A percentile compares a stretch with the other conserved stretches of the same genome.
Conservation (phyloP, 2,113 vertebrate species). For the Charadrius vociferus region DNA sequence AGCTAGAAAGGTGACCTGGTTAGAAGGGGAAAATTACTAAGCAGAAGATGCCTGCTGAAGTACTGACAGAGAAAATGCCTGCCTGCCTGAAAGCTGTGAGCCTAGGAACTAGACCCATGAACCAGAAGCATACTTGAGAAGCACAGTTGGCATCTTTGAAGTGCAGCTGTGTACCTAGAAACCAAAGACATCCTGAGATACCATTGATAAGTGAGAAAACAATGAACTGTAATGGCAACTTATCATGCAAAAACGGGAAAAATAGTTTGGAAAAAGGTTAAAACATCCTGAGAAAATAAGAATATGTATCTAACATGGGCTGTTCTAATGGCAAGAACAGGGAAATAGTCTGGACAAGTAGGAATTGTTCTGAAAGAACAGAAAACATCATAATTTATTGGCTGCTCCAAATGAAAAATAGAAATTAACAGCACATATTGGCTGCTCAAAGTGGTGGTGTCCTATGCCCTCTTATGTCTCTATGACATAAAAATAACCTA, state of each 20-base stretch:
- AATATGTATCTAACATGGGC: neutral
- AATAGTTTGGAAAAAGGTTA: neutral
- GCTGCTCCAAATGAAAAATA: neutral
- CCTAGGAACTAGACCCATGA: neutral
- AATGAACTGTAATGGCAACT: neutral
- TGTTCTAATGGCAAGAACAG: neutral
- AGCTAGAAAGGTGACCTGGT: neutral
- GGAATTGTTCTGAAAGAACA: neutral
- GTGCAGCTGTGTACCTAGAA: neutral
- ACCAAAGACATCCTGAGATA: neutral
- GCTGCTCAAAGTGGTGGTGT: neutral
- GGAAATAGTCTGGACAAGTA: neutral
- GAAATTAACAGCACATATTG: neutral
- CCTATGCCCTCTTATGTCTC: neutral
- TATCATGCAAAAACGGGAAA: neutral
- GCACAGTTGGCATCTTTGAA: neutral
- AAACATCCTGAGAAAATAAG: neutral
- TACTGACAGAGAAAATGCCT: neutral
- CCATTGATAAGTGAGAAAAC: neutral
- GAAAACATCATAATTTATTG: neutral
- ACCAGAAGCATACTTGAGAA: neutral
- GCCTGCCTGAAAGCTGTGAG: neutral
- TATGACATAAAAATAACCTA: neutral
- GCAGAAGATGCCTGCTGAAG: neutral
- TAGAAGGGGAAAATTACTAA: neutral